These are phyloP conservation scores for Synchiropus splendidus DNA, from an alignment of 2,113 vertebrate genomes.

Conservation along the genomic window DNA sequence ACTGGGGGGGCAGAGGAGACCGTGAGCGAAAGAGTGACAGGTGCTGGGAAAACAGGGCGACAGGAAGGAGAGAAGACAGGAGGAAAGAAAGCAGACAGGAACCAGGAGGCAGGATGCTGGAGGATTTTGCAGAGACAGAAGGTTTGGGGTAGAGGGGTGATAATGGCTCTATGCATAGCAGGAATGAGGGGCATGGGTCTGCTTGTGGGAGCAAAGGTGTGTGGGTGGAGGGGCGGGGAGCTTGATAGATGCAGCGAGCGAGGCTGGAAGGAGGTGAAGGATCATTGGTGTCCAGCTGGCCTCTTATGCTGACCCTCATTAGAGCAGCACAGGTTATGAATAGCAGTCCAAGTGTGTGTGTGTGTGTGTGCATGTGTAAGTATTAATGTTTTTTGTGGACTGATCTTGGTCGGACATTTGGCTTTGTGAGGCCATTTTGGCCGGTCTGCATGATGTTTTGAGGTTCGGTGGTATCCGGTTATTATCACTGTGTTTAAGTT, in stretches of 20 bases:
- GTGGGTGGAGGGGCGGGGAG: conserved; percentile 10
- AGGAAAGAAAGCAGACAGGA: conserved; percentile 20
- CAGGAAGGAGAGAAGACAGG: conserved; percentile 20
- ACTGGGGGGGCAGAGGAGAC: neutral
- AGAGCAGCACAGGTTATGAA: conserved; percentile 41
- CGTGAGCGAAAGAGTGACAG: conserved; percentile 39
- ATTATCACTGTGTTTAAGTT: too few species aligned
- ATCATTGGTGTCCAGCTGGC: conserved; percentile 58
- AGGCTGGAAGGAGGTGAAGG: conserved; percentile 27
- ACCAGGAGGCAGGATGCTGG: conserved; percentile 8
- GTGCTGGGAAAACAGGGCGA: conserved; percentile 24
- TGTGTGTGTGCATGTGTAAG: too few species aligned
- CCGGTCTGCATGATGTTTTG: too few species aligned
- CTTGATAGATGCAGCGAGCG: conserved; percentile 20
- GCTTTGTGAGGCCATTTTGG: too few species aligned
- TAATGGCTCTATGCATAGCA: conserved; percentile 45
- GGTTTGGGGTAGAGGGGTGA: conserved; percentile 36
- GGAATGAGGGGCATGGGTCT: conserved; percentile 26
- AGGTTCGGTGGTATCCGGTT: too few species aligned
- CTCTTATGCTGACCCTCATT: conserved; percentile 49
- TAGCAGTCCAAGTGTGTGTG: too few species aligned
- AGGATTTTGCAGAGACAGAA: conserved; percentile 32
- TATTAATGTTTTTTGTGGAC: too few species aligned
- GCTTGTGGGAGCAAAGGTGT: conserved; percentile 11
- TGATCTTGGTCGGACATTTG: too few species aligned